Base-by-base conservation (phyloP, 2,113 vertebrate species). In the Pseudonaja textilis region DNA sequence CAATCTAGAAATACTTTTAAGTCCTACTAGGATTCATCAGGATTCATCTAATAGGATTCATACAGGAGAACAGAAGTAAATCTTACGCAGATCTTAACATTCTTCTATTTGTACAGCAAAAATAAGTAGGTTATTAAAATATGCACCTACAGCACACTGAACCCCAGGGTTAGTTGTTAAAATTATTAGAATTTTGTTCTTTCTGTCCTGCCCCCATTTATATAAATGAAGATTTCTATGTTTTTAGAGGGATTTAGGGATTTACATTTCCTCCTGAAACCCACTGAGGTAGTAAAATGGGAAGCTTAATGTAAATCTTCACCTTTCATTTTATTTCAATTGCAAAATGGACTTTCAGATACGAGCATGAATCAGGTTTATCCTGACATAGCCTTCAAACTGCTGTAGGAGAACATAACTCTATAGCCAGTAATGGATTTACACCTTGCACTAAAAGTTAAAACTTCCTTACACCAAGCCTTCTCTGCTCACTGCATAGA, bases 201-300 rank as follows among this genome's bases (percentile, higher is more conserved):
- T 9, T 90, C 16, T 85, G 93, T 91, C 0, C 50, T 1, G 89
- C 88, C 23, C 1, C 91, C 45, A 93, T 39, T n/a, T 85, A 93
- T 93, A 39, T 29, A 94, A 93, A 91, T 81, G 91, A 94, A 56
- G 90, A n/a, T 87, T 74, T 86, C 89, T 92, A 56, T 91, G 87
- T 92, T 86, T 87, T 5, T 81, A 81, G 64, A 69, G 29, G 64
- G 95, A 87, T 69, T 26, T 69, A 92, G 90, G 85, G 95, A 96
- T 54, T 59, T 93, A 94, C 92, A 97, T 94, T 93, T 95, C 47
- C 96, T 94, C 23, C 23, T 69, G 94, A 91, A 57, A 91, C 55
- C 89, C 93, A 93, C 89, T 96, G 93, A 97, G 96, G 94, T 95
- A 96, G 87, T 93, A 97, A 97, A 45, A 92, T 10, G 25, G 91